Conservation (phyloP, 1,140 invertebrate genomes). For the Drosophila sp. region DNA sequence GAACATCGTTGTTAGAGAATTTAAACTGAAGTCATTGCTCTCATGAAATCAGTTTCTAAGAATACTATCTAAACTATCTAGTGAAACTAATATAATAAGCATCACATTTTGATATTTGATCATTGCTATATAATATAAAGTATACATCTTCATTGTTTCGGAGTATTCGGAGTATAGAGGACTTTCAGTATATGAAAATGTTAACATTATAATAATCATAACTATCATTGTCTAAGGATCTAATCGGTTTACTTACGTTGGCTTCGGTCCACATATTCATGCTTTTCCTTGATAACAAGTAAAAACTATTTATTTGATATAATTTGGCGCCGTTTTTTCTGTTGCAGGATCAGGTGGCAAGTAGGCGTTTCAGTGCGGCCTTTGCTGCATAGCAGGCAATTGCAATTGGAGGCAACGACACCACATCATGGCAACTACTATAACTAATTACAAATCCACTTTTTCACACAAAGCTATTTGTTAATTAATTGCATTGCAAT, state of each 20-base stretch:
- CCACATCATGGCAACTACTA: constrained; percentile 43
- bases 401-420: constrained; percentile 10
- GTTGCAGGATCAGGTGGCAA: constrained; percentile 24
- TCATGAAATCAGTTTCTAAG: too few relatives aligned
- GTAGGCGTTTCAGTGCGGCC: constrained; percentile 17
- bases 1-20: too few relatives aligned
- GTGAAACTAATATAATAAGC: too few relatives aligned
- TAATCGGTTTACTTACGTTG: constrained; percentile 57
- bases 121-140: too few relatives aligned
- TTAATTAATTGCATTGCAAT: too few relatives aligned
- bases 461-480: neutral
- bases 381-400: constrained; percentile 19
- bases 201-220: neutral
- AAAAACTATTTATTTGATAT: constrained; percentile 19
- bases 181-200: too few relatives aligned
- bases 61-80: too few relatives aligned
- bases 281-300: constrained; percentile 33
- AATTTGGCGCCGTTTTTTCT: constrained; percentile 66
- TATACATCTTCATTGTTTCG: too few relatives aligned
- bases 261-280: constrained; percentile 76
- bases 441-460: constrained; percentile 6
- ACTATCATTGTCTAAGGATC: neutral
- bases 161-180: too few relatives aligned
- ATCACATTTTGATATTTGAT: too few relatives aligned
- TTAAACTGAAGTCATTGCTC: too few relatives aligned